Evolutionary conservation across 2,113 vertebrate species (phyloP).

Genomic region (Panthera uncia): DNA sequence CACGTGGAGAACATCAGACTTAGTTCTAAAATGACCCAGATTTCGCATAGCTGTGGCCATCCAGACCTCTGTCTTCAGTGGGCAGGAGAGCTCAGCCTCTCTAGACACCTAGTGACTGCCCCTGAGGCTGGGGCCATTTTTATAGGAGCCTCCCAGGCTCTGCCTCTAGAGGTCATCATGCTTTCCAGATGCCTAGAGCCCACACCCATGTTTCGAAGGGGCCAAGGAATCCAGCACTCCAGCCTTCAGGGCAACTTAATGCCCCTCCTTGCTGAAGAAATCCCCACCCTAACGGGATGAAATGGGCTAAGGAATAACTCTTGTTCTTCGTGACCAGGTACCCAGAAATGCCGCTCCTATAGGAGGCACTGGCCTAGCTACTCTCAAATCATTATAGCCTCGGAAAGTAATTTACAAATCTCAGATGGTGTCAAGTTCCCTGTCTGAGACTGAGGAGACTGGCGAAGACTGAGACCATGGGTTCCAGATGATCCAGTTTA

Average conservation of each 20-base stretch:
- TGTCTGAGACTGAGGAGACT: neutral
- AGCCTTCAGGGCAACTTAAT: neutral
- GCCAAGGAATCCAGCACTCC: neutral
- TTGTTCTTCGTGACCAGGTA: neutral
- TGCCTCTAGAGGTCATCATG: slow-evolving; percentile 15
- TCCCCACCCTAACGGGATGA: neutral
- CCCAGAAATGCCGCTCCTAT: neutral
- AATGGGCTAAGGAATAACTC: neutral
- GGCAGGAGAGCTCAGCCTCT: neutral
- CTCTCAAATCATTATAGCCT: neutral
- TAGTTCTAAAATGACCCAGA: neutral
- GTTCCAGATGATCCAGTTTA: neutral
- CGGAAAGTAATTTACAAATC: neutral
- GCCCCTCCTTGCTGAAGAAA: neutral
- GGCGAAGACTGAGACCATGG: neutral
- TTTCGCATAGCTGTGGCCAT: neutral
- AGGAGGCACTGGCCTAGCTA: neutral
- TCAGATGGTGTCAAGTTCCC: neutral
- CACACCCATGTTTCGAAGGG: neutral
- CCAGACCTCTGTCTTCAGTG: neutral
- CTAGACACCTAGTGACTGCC: neutral
- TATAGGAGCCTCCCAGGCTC: neutral
- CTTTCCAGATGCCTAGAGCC: neutral
- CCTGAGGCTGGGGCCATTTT: neutral
- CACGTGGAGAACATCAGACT: neutral